A percentile compares a stretch with the other conserved stretches of the same genome.
These are phyloP conservation scores for Bubo blakistoni DNA, from an alignment of 2,113 vertebrate species.

Conservation along the genomic window DNA sequence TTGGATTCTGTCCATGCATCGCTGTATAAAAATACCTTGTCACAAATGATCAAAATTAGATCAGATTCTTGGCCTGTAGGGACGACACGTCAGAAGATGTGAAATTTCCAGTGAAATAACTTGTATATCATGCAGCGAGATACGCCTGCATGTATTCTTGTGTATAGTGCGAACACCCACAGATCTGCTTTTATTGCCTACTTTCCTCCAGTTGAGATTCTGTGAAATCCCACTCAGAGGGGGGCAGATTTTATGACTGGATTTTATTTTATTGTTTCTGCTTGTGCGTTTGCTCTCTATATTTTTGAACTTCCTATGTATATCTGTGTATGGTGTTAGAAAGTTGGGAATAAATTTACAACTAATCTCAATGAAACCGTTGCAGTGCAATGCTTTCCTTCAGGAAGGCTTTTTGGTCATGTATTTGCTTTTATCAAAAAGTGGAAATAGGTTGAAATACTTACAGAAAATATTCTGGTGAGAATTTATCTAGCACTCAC, in stretches of 20 bases:
- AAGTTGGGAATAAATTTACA: neutral
- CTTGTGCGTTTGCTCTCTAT: neutral
- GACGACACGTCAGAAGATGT: neutral
- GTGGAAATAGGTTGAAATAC: neutral
- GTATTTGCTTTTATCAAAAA: neutral
- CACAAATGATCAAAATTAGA: neutral
- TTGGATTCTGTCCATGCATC: neutral
- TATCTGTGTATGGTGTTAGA: neutral
- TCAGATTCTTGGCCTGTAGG: neutral
- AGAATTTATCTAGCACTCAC: neutral
- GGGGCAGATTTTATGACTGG: neutral
- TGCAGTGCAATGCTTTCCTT: neutral
- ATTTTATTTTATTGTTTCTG: neutral
- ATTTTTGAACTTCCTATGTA: neutral
- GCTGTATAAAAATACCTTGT: neutral
- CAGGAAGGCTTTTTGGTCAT: neutral
- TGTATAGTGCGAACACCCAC: neutral
- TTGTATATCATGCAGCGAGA: neutral
- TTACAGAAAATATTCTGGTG: neutral
- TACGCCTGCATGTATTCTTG: neutral
- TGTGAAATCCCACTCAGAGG: conserved; percentile 5
- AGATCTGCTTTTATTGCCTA: neutral
- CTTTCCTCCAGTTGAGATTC: neutral
- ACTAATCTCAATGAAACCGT: neutral
- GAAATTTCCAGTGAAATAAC: neutral